These are phyloP conservation scores for Aphis craccivora DNA, from an alignment of 1,140 invertebrate genomes.

Conservation along the genomic window DNA sequence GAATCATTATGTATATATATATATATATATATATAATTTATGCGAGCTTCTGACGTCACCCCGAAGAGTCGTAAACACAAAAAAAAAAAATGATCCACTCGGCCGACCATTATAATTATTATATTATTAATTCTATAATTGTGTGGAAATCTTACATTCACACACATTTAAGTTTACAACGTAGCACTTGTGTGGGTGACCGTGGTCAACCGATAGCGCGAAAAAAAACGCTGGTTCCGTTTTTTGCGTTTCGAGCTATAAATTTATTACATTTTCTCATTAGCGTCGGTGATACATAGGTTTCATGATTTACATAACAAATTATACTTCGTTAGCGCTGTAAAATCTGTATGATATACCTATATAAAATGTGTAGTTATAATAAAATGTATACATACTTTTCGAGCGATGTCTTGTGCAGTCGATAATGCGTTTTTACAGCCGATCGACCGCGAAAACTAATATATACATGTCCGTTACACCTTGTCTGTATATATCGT, in stretches of 20 bases:
- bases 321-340: not conserved
- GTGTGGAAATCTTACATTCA: not conserved
- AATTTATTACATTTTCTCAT: not conserved
- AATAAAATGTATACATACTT: not conserved
- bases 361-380: no score
- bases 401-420: not conserved
- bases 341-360: not conserved
- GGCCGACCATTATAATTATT: not conserved
- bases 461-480: not conserved
- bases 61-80: not conserved
- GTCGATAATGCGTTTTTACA: not conserved
- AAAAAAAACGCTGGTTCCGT: not conserved
- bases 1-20: not conserved
- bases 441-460: not conserved
- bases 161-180: not conserved
- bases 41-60: not conserved
- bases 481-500: not conserved
- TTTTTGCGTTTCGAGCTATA: not conserved
- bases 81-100: not conserved
- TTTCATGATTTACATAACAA: not conserved
- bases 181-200: not conserved
- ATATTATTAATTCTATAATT: not conserved
- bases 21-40: not conserved
- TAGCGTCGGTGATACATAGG: not conserved
- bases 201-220: not conserved